Evolutionary conservation across 2,113 vertebrate genomes (phyloP).

Genomic region (Cochlearius cochlearius): DNA sequence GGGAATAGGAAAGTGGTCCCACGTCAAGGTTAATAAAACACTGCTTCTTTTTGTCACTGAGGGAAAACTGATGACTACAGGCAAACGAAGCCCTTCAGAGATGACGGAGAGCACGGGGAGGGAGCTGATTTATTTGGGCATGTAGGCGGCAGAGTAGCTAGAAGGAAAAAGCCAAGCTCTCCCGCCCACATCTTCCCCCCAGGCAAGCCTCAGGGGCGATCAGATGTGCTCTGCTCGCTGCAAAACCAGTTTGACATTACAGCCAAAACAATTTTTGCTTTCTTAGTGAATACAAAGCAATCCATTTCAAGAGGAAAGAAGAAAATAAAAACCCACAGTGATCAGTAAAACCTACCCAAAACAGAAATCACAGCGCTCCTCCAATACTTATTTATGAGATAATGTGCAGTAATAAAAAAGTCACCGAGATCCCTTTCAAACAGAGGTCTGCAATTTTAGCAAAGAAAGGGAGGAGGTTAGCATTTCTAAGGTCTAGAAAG

Average conservation of each 20-base stretch:
- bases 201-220: background rate
- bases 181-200: constrained; percentile 14
- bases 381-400: background rate
- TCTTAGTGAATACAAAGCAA: background rate
- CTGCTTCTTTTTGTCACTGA: background rate
- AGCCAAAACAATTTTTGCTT: constrained; percentile 23
- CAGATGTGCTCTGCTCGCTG: constrained; percentile 30
- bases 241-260: background rate
- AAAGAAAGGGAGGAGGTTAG: background rate
- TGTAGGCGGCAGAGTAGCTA: constrained; percentile 1
- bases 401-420: background rate
- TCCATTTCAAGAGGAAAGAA: background rate
- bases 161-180: constrained; percentile 21
- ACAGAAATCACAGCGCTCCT: background rate
- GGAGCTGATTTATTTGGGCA: constrained; percentile 39
- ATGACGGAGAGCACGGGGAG: background rate
- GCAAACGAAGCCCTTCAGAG: background rate
- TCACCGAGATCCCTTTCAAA: background rate
- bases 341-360: background rate
- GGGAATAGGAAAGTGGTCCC: background rate
- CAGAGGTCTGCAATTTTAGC: background rate
- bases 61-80: constrained; percentile 20
- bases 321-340: background rate
- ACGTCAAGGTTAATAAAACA: constrained; percentile 26
- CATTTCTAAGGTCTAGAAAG: background rate